Evolutionary conservation across 2,113 vertebrate genomes (phyloP), one percentile per base, ranked within the genome.

Genomic region (Spea multiplicata): DNA sequence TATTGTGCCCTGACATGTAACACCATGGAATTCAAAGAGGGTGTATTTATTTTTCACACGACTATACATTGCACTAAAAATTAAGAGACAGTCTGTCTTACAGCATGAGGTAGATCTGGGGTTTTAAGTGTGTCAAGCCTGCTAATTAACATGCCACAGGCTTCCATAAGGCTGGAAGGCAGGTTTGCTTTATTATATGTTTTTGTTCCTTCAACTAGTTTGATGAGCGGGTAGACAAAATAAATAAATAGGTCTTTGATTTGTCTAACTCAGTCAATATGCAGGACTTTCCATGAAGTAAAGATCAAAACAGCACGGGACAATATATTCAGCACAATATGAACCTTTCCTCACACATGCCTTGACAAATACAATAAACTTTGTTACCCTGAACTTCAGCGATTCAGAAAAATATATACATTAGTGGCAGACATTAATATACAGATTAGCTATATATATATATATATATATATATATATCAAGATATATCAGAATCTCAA

Each of bases 221-320:
- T 14, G 14, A 16, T 48, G 47, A 65, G 14, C 10, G 16, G 10
- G 44, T 8, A 73, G 47, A 50, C 8, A 16, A 47, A 73, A 79
- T 48, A 80, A 73, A 72, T 46, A 65, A 30, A 30, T 30, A 30
- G 2, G 1, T 7, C n/a, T 44, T 80, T 16, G 61, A 66, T 49
- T 44, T 30, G 44, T 46, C 57, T 16, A 6, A 16, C 14, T 79
- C 77, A 80, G 70, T 80, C 53, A 73, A 14, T 53, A 4, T 59
- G 49, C 30, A 7, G 62, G 44, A 50, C 50, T 53, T 62, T 12
- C 62, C 62, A 44, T 13, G 17, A 14, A 45, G 14, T 4, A 14
- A n/a, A 75, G n/a, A 75, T 44, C 6, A 75, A 65, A 75, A 75
- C 70, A 66, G 50, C 77, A 73, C 70, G 77, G 66, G 70, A 66